Evolutionary conservation across 2,113 vertebrate species (phyloP).

Genomic region (Dendropsophus ebraccatus): DNA sequence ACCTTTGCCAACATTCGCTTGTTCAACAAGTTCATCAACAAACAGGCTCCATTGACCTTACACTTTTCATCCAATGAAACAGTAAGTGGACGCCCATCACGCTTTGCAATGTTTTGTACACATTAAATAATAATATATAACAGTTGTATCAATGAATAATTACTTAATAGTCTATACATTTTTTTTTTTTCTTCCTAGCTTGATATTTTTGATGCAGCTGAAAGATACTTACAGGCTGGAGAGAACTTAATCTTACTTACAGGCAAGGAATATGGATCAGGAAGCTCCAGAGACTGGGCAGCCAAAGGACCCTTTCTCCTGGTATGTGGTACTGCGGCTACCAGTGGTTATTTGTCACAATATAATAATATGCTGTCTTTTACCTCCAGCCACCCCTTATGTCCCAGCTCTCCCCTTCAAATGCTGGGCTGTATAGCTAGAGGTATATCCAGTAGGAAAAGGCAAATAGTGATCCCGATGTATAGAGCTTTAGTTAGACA

Average conservation of each 20-base stretch:
- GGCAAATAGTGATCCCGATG: too few species aligned
- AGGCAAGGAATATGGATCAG: slow-evolving; percentile 95
- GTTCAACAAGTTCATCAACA: slow-evolving; percentile 93
- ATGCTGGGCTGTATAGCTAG: too few species aligned
- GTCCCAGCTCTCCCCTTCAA: too few species aligned
- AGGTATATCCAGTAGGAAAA: too few species aligned
- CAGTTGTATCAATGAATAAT: too few species aligned
- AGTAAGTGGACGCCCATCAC: slow-evolving; percentile 72
- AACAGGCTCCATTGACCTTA: slow-evolving; percentile 88
- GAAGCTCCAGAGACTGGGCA: slow-evolving; percentile 97
- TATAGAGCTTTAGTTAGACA: too few species aligned
- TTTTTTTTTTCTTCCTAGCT: slow-evolving; percentile 72
- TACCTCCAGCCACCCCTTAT: too few species aligned
- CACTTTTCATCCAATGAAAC: slow-evolving; percentile 87
- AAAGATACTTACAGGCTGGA: slow-evolving; percentile 82
- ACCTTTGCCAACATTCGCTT: slow-evolving; percentile 97
- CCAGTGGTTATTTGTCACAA: background rate
- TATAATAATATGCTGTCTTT: background rate
- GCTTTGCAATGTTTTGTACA: background rate
- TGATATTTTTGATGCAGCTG: slow-evolving; percentile 91
- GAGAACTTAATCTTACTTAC: slow-evolving; percentile 87
- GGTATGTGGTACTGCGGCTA: slow-evolving; percentile 70
- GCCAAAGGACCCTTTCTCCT: slow-evolving; percentile 95
- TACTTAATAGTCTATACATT: too few species aligned
- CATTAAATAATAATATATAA: background rate